phyloP scores from a whole-genome alignment of 1,140 invertebrate genomes.

The Parapsyche elsis region DNA sequence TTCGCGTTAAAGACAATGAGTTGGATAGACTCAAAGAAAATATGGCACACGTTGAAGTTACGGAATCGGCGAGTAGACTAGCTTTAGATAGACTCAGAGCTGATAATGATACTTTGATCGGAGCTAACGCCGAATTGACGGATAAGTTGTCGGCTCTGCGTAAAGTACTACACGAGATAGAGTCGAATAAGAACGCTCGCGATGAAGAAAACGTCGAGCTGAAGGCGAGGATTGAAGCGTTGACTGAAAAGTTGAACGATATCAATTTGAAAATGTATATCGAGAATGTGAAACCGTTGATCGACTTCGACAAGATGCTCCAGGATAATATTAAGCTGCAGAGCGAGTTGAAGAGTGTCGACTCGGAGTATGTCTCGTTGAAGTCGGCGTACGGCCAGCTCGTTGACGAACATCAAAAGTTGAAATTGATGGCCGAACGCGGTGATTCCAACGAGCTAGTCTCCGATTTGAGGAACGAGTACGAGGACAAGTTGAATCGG shows the following conservation, averaged over 20 bases:
- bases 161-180: background rate
- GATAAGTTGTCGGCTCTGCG: background rate
- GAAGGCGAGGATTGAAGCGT: conserved; percentile 32
- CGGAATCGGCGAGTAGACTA: background rate
- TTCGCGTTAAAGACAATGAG: too few species aligned
- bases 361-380: conserved; percentile 3
- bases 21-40: background rate
- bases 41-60: background rate
- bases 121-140: background rate
- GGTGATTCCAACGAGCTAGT: conserved; percentile 59
- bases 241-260: conserved; percentile 45
- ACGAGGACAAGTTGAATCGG: conserved; percentile 74
- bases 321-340: conserved; percentile 19
- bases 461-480: conserved; percentile 70
- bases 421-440: background rate
- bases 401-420: conserved; percentile 33
- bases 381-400: conserved; percentile 40
- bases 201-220: conserved; percentile 46
- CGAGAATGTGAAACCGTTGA: conserved; percentile 38
- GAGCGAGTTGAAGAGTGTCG: background rate
- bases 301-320: conserved; percentile 28
- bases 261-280: conserved; percentile 31
- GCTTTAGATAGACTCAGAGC: background rate
- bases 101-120: background rate
- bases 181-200: background rate